Conservation (phyloP, 1,140 invertebrate genomes). For the Conus betulinus region DNA sequence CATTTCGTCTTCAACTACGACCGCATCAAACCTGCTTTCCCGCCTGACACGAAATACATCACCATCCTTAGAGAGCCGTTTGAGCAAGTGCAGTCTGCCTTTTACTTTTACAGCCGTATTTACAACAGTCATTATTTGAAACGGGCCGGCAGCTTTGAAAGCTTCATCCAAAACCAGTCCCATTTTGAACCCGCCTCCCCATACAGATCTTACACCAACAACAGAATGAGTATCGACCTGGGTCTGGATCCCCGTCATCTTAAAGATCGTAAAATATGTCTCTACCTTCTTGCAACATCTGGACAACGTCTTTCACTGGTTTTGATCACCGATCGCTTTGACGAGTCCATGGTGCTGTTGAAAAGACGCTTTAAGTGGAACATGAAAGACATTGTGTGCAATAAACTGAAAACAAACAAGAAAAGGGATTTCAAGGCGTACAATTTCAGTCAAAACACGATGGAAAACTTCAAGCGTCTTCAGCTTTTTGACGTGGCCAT, state of each 20-base stretch:
- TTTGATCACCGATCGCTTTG: conserved; percentile 78
- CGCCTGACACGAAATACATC: conserved; percentile 49
- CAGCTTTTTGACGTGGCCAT: too few relatives aligned
- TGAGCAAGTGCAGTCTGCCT: conserved; percentile 48
- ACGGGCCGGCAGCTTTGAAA: conserved; percentile 3
- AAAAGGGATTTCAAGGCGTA: too few relatives aligned
- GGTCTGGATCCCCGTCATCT: conserved; percentile 37
- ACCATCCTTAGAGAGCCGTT: conserved; percentile 56
- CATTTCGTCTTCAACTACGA: conserved; percentile 53
- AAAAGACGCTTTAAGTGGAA: conserved; percentile 77
- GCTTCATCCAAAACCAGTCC: neutral
- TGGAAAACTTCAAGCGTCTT: too few relatives aligned
- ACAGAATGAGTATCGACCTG: conserved; percentile 56
- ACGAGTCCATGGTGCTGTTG: conserved; percentile 78
- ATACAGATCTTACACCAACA: conserved; percentile 47
- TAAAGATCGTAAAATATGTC: conserved; percentile 25
- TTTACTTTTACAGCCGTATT: conserved; percentile 48
- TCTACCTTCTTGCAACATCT: conserved; percentile 43
- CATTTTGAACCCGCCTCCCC: neutral
- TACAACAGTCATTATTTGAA: conserved; percentile 26
- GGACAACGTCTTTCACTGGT: conserved; percentile 75
- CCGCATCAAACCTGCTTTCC: conserved; percentile 44
- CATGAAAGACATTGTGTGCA: conserved; percentile 73
- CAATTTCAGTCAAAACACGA: too few relatives aligned
- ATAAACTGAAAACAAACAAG: conserved; percentile 11